phyloP scores from a whole-genome alignment of 2,113 vertebrate species.

The Cryptoleucopteryx plumbea region DNA sequence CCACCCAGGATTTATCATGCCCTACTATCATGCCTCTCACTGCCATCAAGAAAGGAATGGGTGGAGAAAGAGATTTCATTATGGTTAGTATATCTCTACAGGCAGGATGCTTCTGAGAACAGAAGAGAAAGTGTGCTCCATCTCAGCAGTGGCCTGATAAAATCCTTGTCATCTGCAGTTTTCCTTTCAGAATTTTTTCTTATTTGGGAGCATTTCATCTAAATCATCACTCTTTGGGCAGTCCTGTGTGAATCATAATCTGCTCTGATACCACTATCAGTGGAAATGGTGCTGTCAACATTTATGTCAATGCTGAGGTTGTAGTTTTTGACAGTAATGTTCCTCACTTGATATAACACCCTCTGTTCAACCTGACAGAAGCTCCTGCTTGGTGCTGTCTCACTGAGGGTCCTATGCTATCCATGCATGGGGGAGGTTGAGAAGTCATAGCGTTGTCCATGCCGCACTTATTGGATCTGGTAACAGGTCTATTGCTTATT shows the following conservation, averaged over 20 bases:
- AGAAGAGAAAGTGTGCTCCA: background rate
- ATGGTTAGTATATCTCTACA: slow-evolving; percentile 31
- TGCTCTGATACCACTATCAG: slow-evolving; percentile 69
- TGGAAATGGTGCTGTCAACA: slow-evolving; percentile 72
- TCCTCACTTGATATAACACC: slow-evolving; percentile 65
- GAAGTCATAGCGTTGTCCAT: background rate
- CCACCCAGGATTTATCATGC: slow-evolving; percentile 7
- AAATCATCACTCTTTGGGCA: slow-evolving; percentile 68
- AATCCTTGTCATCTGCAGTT: slow-evolving; percentile 16
- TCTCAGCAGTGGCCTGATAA: slow-evolving; percentile 18
- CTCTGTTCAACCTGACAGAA: slow-evolving; percentile 28
- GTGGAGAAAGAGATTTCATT: slow-evolving; percentile 7
- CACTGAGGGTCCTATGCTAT: background rate
- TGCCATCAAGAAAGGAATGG: background rate
- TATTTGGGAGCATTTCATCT: slow-evolving; percentile 64
- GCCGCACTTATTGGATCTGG: background rate
- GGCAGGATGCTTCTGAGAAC: background rate
- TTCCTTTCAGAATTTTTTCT: slow-evolving; percentile 49
- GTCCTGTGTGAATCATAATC: slow-evolving; percentile 73
- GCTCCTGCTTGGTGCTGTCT: background rate
- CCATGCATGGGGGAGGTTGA: background rate
- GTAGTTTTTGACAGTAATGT: slow-evolving; percentile 75
- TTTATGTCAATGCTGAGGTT: slow-evolving; percentile 70
- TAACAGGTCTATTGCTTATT: background rate
- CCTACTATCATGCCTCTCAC: background rate